Evolutionary conservation across 2,797 vertebrate genomes (phyloP).

Genomic region (Mus caroli): DNA sequence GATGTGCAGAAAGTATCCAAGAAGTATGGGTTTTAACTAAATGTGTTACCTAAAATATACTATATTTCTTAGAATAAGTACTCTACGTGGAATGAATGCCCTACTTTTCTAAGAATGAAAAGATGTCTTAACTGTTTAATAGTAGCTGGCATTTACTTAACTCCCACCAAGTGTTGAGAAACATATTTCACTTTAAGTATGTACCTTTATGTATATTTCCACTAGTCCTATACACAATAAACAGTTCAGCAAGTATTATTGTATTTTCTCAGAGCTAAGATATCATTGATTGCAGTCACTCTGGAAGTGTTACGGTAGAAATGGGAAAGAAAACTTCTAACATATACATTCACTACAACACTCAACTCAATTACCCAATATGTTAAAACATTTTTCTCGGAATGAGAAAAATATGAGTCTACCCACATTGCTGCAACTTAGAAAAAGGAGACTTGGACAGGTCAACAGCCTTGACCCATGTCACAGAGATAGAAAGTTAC

Average conservation of each 20-base stretch:
- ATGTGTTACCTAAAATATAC: conserved; percentile 16
- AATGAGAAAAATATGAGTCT: neutral
- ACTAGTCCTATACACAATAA: neutral
- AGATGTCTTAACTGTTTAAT: conserved; percentile 17
- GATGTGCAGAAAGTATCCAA: neutral
- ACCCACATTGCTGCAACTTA: neutral
- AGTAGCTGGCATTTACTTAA: neutral
- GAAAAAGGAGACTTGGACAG: neutral
- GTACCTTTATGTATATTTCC: neutral
- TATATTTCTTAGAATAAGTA: conserved; percentile 19
- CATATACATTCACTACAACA: neutral
- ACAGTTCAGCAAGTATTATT: conserved; percentile 15
- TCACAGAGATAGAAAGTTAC: neutral
- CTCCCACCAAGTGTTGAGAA: neutral
- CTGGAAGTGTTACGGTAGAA: neutral
- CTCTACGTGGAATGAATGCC: conserved; percentile 2
- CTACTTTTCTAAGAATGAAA: conserved; percentile 11
- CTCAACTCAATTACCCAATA: neutral
- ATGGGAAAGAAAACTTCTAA: conserved; percentile 3
- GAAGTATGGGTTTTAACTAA: neutral
- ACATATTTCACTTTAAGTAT: neutral
- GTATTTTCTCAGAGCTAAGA: neutral
- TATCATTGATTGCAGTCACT: neutral
- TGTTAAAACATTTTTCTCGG: conserved; percentile 39
- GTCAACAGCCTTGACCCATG: neutral